phyloP scores from a whole-genome alignment of 2,797 vertebrate genomes.

The Sebastolobus altivelis region DNA sequence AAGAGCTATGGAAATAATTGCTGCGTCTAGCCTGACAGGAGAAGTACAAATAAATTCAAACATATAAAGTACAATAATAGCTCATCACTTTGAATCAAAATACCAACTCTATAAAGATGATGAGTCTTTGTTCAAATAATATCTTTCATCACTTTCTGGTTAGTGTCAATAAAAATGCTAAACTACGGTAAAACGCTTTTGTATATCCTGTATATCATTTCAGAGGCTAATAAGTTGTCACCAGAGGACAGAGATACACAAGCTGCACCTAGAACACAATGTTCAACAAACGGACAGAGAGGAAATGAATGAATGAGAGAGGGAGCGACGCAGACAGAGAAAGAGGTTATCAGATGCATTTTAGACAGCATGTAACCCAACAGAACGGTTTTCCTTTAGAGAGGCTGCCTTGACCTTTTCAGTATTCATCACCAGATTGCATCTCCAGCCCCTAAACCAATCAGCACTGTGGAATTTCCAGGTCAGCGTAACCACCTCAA shows the following conservation, averaged over 20 bases:
- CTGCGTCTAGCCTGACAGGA: not conserved
- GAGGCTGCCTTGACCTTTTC: conserved; percentile 86
- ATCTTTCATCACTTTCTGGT: not conserved
- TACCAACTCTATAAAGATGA: not conserved
- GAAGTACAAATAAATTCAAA: not conserved
- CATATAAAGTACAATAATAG: not conserved
- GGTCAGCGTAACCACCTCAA: conserved; percentile 85
- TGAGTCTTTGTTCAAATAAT: not conserved
- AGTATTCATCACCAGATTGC: conserved; percentile 87
- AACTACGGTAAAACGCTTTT: not conserved
- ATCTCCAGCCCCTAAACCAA: conserved; percentile 84
- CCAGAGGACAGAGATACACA: conserved; percentile 18
- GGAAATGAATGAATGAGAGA: conserved; percentile 38
- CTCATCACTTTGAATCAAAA: not conserved
- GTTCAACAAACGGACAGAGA: conserved; percentile 49
- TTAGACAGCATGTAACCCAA: conserved; percentile 72
- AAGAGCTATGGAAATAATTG: not conserved
- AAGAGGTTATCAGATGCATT: conserved; percentile 71
- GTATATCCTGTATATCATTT: conserved; percentile 37
- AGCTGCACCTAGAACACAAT: conserved; percentile 35
- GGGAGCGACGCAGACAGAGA: conserved; percentile 14
- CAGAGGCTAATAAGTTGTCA: conserved; percentile 52
- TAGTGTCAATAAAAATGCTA: conserved; percentile 10
- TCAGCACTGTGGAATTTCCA: conserved; percentile 83
- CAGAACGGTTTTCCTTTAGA: conserved; percentile 69